Evolutionary conservation across 2,888 invertebrate species (phyloP).

Genomic region (Caenorhabditis zanzibari): DNA sequence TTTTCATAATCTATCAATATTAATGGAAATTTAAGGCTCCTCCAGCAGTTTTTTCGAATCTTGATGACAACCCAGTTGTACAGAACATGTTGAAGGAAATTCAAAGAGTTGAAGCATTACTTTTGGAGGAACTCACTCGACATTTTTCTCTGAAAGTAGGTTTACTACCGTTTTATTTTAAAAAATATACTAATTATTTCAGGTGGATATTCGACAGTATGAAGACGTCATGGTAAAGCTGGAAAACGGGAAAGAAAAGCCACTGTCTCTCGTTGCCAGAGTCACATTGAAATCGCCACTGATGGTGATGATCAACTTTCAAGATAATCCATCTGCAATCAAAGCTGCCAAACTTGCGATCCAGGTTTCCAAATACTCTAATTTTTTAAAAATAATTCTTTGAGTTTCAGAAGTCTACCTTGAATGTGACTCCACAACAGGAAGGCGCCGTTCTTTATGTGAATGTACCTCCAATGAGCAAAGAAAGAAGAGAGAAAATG

Average conservation of each 20-base stretch:
- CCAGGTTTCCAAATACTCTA: constrained; percentile 60
- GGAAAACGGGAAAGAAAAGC: constrained; percentile 77
- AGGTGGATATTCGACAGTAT: constrained; percentile 78
- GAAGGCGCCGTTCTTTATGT: constrained; percentile 79
- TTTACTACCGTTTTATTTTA: not conserved
- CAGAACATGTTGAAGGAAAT: constrained; percentile 70
- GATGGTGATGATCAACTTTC: constrained; percentile 79
- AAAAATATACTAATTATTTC: not conserved
- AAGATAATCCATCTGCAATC: constrained; percentile 79
- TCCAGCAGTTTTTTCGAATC: constrained; percentile 31
- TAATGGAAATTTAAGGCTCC: constrained; percentile 23
- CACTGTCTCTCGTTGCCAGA: constrained; percentile 74
- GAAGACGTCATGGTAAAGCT: constrained; percentile 78
- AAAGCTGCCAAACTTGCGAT: constrained; percentile 77
- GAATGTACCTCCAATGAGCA: constrained; percentile 88
- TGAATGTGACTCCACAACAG: constrained; percentile 79
- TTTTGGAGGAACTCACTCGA: constrained; percentile 60
- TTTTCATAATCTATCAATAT: too few relatives aligned
- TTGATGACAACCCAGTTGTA: constrained; percentile 65
- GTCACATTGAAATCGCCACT: constrained; percentile 76
- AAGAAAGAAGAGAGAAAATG: constrained; percentile 93
- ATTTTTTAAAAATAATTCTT: not conserved
- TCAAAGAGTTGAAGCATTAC: constrained; percentile 62
- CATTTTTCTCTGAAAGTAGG: constrained; percentile 71
- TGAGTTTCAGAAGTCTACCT: constrained; percentile 70